Base-by-base conservation (phyloP, 2,797 vertebrate genomes). In the Alauda arvensis region DNA sequence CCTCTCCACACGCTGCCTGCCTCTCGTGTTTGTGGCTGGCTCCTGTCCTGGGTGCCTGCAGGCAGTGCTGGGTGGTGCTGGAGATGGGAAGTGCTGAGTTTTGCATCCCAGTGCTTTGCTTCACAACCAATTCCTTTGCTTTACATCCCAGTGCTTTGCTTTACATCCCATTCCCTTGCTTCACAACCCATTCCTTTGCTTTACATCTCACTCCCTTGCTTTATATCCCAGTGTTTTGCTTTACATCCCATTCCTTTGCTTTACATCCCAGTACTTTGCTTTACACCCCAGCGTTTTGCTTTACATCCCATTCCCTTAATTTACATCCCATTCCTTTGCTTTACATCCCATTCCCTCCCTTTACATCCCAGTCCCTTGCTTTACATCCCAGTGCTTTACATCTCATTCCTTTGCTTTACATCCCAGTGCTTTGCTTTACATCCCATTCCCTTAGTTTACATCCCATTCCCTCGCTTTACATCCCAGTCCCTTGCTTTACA, bases 1-100 rank as follows among this genome's bases (percentile, higher is more conserved):
- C 23, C 56, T 46, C 37, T 66, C 40, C 53, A 39, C 61, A 26
- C 18, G 33, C 15, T 66, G 72, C 29, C 71, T 69, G 52, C 59
- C 29, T 72, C 59, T 37, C 3, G 0, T 74, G 49, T 37, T 83
- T 59, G 53, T 80, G 83, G 21, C 70, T 76, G 49, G 49, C 39
- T 87, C 34, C 51, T 1, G 1, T 31, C 34, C 43, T 29, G 20
- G 51, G 13, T 82, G 59, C 76, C 62, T 3, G 4, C 3, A 3
- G 43, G 71, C 71, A 86, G 43, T 0, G 0, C 49, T 14, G 77
- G 59, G 45, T 68, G 67, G 14, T 6, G 13, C 74, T 0, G 0
- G 34, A 52, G 72, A 45, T 74, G 49, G 42, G 31, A 51, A 0
- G 0, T 25, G 40, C 67, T 72, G 52, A n/a, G 42, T 40, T 74